Conservation (phyloP, 1,140 invertebrate species). For the Oedothorax gibbosus region DNA sequence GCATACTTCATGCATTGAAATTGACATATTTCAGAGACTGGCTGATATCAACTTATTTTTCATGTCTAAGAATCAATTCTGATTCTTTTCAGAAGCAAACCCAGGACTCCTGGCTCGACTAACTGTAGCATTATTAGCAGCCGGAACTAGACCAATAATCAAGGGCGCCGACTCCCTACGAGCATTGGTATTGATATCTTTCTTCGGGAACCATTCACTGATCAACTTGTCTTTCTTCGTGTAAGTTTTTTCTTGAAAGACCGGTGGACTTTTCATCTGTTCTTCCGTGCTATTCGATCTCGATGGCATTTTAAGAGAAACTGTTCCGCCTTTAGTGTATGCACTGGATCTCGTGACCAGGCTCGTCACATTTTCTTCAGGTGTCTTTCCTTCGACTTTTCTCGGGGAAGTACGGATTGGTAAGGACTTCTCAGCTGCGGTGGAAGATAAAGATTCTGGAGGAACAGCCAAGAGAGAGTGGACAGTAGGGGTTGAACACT, state of each 20-base stretch:
- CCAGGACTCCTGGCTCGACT: constrained; percentile 26
- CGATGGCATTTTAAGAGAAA: constrained; percentile 21
- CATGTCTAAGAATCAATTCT: constrained; percentile 7
- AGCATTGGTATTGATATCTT: constrained; percentile 36
- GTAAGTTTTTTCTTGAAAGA: constrained; percentile 45
- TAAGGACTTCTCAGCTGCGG: constrained; percentile 7
- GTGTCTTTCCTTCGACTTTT: constrained; percentile 29
- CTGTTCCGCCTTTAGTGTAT: constrained; percentile 17
- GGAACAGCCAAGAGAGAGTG: constrained; percentile 43
- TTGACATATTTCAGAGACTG: too few relatives aligned
- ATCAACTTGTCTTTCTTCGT: constrained; percentile 48
- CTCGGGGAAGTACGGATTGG: constrained; percentile 32
- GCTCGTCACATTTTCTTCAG: constrained; percentile 26
- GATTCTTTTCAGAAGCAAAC: constrained; percentile 23
- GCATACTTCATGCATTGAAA: too few relatives aligned
- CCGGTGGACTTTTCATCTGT: neutral
- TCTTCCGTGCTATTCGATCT: constrained; percentile 5
- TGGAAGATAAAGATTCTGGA: constrained; percentile 43
- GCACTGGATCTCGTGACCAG: constrained; percentile 47
- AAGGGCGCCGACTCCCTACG: constrained; percentile 51
- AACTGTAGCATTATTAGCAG: constrained; percentile 1
- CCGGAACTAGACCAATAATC: constrained; percentile 56
- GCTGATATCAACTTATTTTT: too few relatives aligned
- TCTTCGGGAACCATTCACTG: constrained; percentile 56
- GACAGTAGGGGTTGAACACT: constrained; percentile 21